Conservation (phyloP, 1,140 invertebrate species). For the Calycopis cecrops region DNA sequence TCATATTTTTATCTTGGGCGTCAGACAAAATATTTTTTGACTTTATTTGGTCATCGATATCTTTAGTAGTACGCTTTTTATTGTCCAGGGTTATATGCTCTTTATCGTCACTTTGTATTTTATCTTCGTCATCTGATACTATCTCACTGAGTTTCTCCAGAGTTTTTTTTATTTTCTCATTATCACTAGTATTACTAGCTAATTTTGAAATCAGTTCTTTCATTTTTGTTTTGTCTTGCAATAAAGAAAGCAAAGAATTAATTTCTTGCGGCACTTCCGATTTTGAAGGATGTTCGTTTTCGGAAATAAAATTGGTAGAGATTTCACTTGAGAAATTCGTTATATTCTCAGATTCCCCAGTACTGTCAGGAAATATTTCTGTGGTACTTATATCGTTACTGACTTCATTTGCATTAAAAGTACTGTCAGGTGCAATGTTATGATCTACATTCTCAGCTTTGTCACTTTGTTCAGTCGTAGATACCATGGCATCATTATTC, state of each 20-base stretch:
- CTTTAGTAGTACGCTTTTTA: neutral
- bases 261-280: neutral
- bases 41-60: neutral
- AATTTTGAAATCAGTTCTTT: conserved; percentile 51
- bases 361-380: neutral
- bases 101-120: conserved; percentile 1
- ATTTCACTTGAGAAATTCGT: conserved; percentile 1
- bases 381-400: neutral
- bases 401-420: neutral
- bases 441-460: neutral
- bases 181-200: conserved; percentile 41
- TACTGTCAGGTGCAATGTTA: neutral
- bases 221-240: conserved; percentile 63
- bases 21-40: too few species aligned
- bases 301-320: neutral
- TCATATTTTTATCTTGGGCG: too few species aligned
- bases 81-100: too few species aligned
- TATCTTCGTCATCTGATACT: conserved; percentile 55
- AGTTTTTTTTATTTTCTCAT: conserved; percentile 63
- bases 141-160: conserved; percentile 59
- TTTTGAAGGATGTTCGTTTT: neutral
- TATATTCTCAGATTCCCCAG: conserved; percentile 1
- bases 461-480: conserved; percentile 34
- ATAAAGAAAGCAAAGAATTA: conserved; percentile 30
- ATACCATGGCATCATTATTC: conserved; percentile 41